A percentile compares a stretch with the other conserved stretches of the same genome.
phyloP scores from a whole-genome alignment of 2,888 invertebrate species.

The Andrena minutula region DNA sequence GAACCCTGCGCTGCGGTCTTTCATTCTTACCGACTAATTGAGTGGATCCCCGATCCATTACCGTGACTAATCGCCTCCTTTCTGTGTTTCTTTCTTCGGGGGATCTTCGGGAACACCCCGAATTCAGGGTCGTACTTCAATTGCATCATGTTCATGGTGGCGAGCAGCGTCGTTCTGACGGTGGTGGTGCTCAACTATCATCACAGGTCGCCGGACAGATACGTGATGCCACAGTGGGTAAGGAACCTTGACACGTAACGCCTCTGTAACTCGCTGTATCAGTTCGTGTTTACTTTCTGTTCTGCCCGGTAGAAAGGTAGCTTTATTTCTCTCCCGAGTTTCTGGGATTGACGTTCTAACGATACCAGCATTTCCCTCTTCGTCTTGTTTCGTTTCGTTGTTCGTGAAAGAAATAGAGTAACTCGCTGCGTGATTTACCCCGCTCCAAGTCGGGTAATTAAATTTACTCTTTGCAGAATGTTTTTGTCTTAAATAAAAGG shows the following conservation, averaged over 20 bases:
- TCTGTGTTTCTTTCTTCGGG: conserved; percentile 75
- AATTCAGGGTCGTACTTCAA: conserved; percentile 98
- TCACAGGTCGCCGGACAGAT: conserved; percentile 98
- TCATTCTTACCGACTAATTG: conserved; percentile 60
- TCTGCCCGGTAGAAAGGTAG: neutral
- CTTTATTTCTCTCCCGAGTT: neutral
- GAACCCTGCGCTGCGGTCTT: conserved; percentile 57
- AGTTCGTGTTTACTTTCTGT: neutral
- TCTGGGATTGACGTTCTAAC: too few relatives aligned
- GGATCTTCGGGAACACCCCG: conserved; percentile 78
- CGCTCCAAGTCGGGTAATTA: neutral
- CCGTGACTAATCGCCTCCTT: conserved; percentile 81
- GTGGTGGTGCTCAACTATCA: conserved; percentile 99
- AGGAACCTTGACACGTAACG: conserved; percentile 82
- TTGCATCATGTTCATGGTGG: conserved; percentile 99
- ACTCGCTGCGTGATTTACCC: neutral
- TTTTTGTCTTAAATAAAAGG: too few relatives aligned
- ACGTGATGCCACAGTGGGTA: conserved; percentile 99
- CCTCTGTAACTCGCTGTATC: neutral
- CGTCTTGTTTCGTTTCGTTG: neutral
- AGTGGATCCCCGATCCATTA: conserved; percentile 59
- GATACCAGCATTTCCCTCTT: neutral
- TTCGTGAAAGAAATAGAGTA: neutral
- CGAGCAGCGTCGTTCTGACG: conserved; percentile 98
- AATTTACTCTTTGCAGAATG: too few relatives aligned